Percentiles rank a stretch among this genome's conserved stretches.
phyloP scores from a whole-genome alignment of 2,797 vertebrate genomes.

The Lindbergichthys nudifrons region DNA sequence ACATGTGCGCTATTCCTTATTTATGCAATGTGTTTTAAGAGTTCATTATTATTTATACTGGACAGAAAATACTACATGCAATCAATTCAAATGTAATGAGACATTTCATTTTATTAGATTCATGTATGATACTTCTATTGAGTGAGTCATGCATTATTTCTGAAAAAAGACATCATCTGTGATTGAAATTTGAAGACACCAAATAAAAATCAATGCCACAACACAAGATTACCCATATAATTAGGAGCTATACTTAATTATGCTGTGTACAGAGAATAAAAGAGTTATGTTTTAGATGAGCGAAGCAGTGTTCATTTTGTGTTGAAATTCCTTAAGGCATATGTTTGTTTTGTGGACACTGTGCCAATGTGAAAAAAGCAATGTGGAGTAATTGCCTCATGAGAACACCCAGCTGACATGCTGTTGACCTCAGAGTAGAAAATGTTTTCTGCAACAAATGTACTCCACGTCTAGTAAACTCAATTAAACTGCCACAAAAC shows the following conservation, averaged over 20 bases:
- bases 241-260: not conserved
- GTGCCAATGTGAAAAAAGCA: not conserved
- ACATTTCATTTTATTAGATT: not conserved
- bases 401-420: not conserved
- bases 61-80: not conserved
- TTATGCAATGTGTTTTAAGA: not conserved
- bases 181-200: not conserved
- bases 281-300: not conserved
- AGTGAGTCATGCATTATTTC: not conserved
- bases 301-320: not conserved
- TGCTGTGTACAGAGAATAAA: not conserved
- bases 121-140: not conserved
- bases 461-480: not conserved
- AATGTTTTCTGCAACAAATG: not conserved
- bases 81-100: not conserved
- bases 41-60: not conserved
- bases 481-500: not conserved
- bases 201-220: not conserved
- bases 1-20: not conserved
- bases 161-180: not conserved
- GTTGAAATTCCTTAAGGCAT: not conserved
- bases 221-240: not conserved
- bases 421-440: not conserved
- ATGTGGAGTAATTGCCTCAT: not conserved
- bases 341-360: not conserved